Evolutionary conservation across 2,113 vertebrate genomes (phyloP).

Genomic region (Falco punctatus): DNA sequence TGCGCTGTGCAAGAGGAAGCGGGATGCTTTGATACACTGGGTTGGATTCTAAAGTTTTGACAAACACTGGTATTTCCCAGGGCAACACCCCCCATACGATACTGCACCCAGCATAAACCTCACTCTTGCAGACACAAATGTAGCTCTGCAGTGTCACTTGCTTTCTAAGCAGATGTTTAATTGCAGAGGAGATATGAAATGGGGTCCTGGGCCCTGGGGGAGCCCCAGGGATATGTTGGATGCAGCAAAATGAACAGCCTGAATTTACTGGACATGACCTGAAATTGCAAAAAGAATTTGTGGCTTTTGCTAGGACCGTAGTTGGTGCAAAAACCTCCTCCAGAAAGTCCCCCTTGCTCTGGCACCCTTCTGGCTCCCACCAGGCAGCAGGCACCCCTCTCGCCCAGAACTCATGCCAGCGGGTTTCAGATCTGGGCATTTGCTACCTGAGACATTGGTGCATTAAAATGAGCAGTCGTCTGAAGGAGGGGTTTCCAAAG

Average conservation of each 20-base stretch:
- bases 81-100: not conserved
- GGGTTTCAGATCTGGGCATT: not conserved
- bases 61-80: not conserved
- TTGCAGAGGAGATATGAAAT: not conserved
- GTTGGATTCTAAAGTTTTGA: not conserved
- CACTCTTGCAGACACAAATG: not conserved
- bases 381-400: not conserved
- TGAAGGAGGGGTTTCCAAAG: not conserved
- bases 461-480: rapidly evolving
- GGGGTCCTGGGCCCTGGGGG: rapidly evolving
- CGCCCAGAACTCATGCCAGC: not conserved
- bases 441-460: not conserved
- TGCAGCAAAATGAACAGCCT: not conserved
- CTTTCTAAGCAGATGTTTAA: not conserved
- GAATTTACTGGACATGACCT: not conserved
- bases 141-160: not conserved
- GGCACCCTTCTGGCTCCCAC: not conserved
- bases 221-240: rapidly evolving
- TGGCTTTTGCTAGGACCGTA: not conserved
- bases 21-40: not conserved
- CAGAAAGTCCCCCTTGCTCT: not conserved
- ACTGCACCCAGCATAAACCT: not conserved
- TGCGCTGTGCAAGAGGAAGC: not conserved
- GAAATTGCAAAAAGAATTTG: not conserved
- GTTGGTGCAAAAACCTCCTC: not conserved